Evolutionary conservation across 2,888 invertebrate genomes (phyloP), one percentile per base, ranked within the genome.

Genomic region (Pterobdella sp.): DNA sequence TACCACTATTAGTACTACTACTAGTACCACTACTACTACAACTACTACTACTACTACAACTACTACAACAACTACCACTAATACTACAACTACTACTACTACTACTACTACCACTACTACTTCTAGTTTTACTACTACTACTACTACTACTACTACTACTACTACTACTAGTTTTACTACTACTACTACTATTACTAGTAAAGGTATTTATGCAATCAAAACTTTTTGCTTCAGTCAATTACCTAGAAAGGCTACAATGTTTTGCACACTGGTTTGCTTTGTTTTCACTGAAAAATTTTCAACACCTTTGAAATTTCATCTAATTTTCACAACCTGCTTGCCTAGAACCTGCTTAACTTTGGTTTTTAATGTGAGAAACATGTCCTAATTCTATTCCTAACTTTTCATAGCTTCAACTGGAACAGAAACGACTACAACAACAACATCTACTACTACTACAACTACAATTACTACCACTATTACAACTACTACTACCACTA

Each of bases 401-500:
- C n/a, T n/a, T n/a, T n/a, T n/a, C n/a, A n/a, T n/a, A n/a, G n/a
- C 60, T 56, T 26, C 60, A 26, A 18, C 60, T 56, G 26, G 4
- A 26, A 56, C 60, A 26, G 26, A 22, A 26, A 56, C 60, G 18
- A 56, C 60, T 56, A 56, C 60, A 26, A 56, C 60, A 26, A 56
- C 60, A 26, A 56, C 60, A 26, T 26, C 60, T 56, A 56, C 60
- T 56, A 56, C 60, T 56, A 56, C n/a, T 56, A 56, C 60, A 26
- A 56, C 60, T 56, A 56, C 60, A 26, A 56, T 26, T 56, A 56
- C 60, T 56, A 56, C 60, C 26, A 56, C 60, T 56, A 56, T 26
- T 56, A 56, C 60, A 26, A 56, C 60, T 56, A 56, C 60, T 56
- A 56, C 60, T 56, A 56, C 60, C 26, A 56, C 60, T 56, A 56